Percentiles rank a stretch among this genome's conserved stretches.
Conservation (phyloP, 2,113 vertebrate genomes). For the Ginglymostoma cirratum region DNA sequence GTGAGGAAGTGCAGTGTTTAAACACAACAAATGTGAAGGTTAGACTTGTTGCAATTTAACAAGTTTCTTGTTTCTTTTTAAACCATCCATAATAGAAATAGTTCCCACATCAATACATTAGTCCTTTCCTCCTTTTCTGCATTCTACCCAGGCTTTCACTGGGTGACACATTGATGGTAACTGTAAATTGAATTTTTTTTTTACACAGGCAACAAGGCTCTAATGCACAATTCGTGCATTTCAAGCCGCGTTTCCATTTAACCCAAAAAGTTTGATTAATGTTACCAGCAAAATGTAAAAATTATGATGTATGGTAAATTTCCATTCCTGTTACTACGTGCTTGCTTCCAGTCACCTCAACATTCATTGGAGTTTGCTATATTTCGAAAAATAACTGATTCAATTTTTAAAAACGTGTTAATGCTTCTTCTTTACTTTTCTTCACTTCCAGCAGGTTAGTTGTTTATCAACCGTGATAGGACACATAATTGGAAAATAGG, state of each 20-base stretch:
- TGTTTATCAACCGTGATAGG: neutral
- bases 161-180: conserved; percentile 43
- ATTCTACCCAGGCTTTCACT: conserved; percentile 45
- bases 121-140: conserved; percentile 43
- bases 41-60: conserved; percentile 62
- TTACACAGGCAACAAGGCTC: conserved; percentile 10
- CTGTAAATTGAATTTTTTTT: conserved; percentile 40
- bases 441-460: neutral
- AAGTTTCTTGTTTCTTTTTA: conserved; percentile 43
- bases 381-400: neutral
- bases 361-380: neutral
- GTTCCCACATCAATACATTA: conserved; percentile 37
- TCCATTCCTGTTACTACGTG: neutral
- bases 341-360: conserved; percentile 2
- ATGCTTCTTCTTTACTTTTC: neutral
- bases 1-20: conserved; percentile 53
- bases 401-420: neutral
- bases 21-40: conserved; percentile 60
- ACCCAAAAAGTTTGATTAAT: conserved; percentile 16
- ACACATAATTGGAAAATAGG: neutral
- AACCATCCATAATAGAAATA: conserved; percentile 43
- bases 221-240: conserved; percentile 25
- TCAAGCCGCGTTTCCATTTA: conserved; percentile 28
- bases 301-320: conserved; percentile 1
- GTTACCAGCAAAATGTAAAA: conserved; percentile 22